These are phyloP conservation scores for Amblyraja radiata DNA, from an alignment of 2,797 vertebrate genomes.

Conservation along the genomic window DNA sequence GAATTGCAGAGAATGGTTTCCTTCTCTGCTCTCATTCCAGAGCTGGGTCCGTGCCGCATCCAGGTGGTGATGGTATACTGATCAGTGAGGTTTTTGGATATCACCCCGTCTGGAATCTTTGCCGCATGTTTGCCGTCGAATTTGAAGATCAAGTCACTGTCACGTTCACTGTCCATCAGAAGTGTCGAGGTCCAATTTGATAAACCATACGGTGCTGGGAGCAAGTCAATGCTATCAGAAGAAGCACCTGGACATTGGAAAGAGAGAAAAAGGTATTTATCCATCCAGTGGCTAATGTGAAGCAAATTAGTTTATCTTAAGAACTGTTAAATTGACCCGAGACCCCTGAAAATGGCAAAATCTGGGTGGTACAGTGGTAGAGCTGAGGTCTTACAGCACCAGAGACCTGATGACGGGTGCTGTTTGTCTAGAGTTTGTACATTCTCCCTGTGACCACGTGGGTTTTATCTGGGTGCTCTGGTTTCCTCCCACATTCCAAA, in stretches of 20 bases:
- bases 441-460: too few species aligned
- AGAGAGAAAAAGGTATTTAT: neutral
- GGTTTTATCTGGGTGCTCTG: too few species aligned
- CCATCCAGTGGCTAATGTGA: neutral
- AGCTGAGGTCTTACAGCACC: too few species aligned
- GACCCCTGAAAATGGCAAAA: neutral
- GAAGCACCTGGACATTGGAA: constrained; percentile 69
- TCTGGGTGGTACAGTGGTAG: too few species aligned
- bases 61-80: constrained; percentile 92
- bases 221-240: constrained; percentile 85
- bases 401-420: too few species aligned
- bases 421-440: too few species aligned
- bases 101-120: constrained; percentile 85
- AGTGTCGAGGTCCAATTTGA: constrained; percentile 87
- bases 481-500: too few species aligned
- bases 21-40: constrained; percentile 84
- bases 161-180: constrained; percentile 73
- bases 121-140: constrained; percentile 90
- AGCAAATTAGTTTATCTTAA: neutral
- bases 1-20: constrained; percentile 96
- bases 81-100: constrained; percentile 88
- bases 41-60: constrained; percentile 95
- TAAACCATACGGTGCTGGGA: constrained; percentile 71
- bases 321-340: neutral
- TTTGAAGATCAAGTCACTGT: constrained; percentile 78